Evolutionary conservation across 2,888 invertebrate genomes (phyloP).

Genomic region (Liposcelis brunnea): DNA sequence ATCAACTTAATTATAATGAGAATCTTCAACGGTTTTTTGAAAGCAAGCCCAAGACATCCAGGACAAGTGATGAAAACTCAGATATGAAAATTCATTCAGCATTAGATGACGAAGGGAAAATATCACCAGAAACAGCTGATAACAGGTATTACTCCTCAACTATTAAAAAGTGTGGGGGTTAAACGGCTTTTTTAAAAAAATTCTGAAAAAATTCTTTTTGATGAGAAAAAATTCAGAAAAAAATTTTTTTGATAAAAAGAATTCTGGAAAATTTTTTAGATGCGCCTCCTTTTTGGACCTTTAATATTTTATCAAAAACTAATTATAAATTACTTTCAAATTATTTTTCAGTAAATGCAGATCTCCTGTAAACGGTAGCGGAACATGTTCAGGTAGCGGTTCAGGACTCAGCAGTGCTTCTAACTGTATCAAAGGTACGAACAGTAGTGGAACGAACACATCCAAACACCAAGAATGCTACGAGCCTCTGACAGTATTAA

Average conservation of each 20-base stretch:
- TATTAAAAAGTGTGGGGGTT: too few species aligned
- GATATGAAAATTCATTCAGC: constrained; percentile 22
- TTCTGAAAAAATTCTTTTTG: too few species aligned
- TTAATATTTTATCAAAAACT: too few species aligned
- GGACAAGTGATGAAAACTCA: constrained; percentile 19
- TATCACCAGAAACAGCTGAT: constrained; percentile 10
- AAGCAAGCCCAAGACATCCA: constrained; percentile 43
- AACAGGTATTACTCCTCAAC: too few species aligned
- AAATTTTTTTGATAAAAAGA: too few species aligned
- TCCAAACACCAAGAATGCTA: constrained; percentile 25
- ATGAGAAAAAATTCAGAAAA: too few species aligned
- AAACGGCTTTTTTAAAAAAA: too few species aligned
- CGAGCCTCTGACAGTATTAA: constrained; percentile 33
- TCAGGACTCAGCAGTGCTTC: constrained; percentile 39
- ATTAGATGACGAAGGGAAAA: constrained; percentile 22
- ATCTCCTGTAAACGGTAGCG: not conserved
- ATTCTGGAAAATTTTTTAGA: too few species aligned
- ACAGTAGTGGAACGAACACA: constrained; percentile 30
- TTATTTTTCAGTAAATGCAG: too few species aligned
- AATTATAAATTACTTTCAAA: too few species aligned
- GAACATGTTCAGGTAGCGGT: not conserved
- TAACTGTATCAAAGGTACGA: constrained; percentile 35
- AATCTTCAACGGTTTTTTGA: constrained; percentile 55
- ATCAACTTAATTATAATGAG: constrained; percentile 70
- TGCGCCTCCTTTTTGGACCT: too few species aligned